A percentile compares a stretch with the other conserved stretches of the same genome.
phyloP scores from a whole-genome alignment of 2,888 invertebrate genomes.

The Patella ulyssiponensis region DNA sequence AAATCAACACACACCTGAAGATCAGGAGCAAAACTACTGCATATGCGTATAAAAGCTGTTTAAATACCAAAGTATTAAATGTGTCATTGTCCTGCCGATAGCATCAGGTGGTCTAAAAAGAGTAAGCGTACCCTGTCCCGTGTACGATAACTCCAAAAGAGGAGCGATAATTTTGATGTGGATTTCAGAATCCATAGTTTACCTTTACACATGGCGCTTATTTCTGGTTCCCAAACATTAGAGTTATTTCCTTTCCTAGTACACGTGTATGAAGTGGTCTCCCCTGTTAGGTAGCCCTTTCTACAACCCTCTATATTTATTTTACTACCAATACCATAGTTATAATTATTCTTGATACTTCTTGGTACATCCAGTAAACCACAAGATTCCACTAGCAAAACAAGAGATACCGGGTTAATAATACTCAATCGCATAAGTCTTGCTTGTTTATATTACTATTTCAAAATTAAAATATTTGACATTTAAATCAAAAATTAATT shows the following conservation, averaged over 20 bases:
- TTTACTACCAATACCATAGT: conserved; percentile 45
- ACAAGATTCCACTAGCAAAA: conserved; percentile 51
- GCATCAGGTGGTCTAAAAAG: too few relatives aligned
- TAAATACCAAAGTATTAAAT: too few relatives aligned
- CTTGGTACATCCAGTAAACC: conserved; percentile 54
- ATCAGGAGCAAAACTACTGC: too few relatives aligned
- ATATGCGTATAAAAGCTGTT: too few relatives aligned
- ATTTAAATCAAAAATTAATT: too few relatives aligned
- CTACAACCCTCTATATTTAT: conserved; percentile 51
- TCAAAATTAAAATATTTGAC: too few relatives aligned
- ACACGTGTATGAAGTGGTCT: conserved; percentile 43
- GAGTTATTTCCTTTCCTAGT: conserved; percentile 35
- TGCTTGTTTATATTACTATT: too few relatives aligned
- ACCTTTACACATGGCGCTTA: conserved; percentile 44
- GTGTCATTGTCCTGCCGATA: too few relatives aligned
- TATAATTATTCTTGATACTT: conserved; percentile 41
- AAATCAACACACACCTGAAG: too few relatives aligned
- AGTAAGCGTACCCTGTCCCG: too few relatives aligned
- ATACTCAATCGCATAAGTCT: too few relatives aligned
- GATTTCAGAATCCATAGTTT: conserved; percentile 9
- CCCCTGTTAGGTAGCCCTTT: conserved; percentile 41
- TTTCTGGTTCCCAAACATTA: conserved; percentile 44
- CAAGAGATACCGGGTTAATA: not conserved
- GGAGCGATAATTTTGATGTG: not conserved
- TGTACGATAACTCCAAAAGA: not conserved